phyloP scores from a whole-genome alignment of 1,140 invertebrate genomes.

The Steinernema khuongi region DNA sequence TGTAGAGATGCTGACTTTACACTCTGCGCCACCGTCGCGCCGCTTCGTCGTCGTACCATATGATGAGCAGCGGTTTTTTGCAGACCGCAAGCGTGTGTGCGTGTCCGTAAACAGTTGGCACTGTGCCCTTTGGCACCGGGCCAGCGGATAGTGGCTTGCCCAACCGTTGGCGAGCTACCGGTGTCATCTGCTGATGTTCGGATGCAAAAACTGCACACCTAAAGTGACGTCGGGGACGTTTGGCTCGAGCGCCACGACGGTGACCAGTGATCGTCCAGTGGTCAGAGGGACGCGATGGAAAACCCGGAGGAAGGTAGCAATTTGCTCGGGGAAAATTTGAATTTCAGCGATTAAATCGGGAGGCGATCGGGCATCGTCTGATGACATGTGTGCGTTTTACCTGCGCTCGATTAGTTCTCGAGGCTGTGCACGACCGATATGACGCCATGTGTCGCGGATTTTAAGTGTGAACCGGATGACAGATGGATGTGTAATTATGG shows the following conservation, averaged over 20 bases:
- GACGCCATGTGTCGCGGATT: constrained; percentile 9
- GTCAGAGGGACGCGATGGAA: neutral
- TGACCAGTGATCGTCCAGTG: neutral
- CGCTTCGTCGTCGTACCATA: neutral
- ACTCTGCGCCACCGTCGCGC: neutral
- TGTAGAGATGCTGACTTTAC: neutral
- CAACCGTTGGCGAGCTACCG: neutral
- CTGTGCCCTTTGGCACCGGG: neutral
- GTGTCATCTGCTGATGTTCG: neutral
- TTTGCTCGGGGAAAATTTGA: neutral
- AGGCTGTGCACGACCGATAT: neutral
- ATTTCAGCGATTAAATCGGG: constrained; percentile 6
- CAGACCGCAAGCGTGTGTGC: neutral
- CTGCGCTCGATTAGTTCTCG: constrained; percentile 3
- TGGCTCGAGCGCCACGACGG: neutral
- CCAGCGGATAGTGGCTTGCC: neutral
- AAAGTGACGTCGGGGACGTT: neutral
- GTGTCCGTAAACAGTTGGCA: neutral
- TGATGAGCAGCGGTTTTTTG: constrained; percentile 11
- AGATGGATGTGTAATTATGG: neutral
- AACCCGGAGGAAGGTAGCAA: neutral
- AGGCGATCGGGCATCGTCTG: too few relatives aligned
- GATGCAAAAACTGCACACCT: constrained; percentile 11
- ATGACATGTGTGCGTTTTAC: constrained; percentile 4
- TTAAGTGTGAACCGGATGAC: constrained; percentile 6